These are phyloP conservation scores for Oscheius myriophilus DNA, from an alignment of 2,888 invertebrate genomes.

Conservation along the genomic window DNA sequence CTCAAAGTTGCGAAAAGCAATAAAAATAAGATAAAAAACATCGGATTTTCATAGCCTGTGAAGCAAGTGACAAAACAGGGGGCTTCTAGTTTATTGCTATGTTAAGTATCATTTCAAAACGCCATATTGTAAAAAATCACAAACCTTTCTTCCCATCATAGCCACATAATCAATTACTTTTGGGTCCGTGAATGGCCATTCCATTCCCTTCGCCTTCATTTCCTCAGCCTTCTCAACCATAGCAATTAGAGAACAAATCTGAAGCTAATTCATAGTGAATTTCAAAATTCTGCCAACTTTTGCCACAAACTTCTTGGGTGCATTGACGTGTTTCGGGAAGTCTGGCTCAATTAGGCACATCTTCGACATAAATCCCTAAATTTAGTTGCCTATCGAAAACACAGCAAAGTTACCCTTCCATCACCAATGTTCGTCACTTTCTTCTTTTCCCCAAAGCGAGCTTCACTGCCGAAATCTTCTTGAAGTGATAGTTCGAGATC, in stretches of 20 bases:
- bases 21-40: too few species aligned
- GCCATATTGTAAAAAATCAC: not conserved
- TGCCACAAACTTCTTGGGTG: constrained; percentile 21
- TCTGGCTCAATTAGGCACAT: constrained; percentile 29
- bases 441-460: constrained; percentile 16
- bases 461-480: constrained; percentile 13
- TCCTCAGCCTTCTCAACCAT: constrained; percentile 5
- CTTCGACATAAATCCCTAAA: constrained; percentile 31
- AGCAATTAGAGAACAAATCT: constrained; percentile 14
- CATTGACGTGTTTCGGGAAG: constrained; percentile 3
- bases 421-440: constrained; percentile 13
- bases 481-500: constrained; percentile 7
- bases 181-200: not conserved
- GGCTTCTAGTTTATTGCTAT: too few species aligned
- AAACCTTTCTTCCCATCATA: not conserved
- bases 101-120: too few species aligned
- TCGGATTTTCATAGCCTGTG: too few species aligned
- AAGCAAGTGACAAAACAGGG: too few species aligned
- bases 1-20: too few species aligned
- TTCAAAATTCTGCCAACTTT: constrained; percentile 12
- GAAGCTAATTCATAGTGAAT: not conserved
- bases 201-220: constrained; percentile 1
- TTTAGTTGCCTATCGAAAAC: too few species aligned
- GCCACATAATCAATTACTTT: not conserved
- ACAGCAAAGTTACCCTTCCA: constrained; percentile 7